Percentiles rank a stretch among this genome's conserved stretches.
Evolutionary conservation across 2,888 invertebrate genomes (phyloP).

Genomic region (Phragmatobia fuliginosa): DNA sequence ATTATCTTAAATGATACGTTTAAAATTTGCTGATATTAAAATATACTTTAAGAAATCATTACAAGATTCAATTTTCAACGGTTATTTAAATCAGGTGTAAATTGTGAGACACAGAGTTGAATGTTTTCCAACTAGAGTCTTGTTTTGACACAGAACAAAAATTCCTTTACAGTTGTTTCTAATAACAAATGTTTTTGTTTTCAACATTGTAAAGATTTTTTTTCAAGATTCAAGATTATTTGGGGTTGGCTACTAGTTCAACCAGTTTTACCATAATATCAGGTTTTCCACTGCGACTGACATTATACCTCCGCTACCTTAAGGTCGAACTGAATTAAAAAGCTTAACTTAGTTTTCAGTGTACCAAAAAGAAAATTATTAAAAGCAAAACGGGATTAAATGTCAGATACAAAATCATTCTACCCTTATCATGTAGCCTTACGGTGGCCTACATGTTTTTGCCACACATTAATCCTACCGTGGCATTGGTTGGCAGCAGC

Average conservation of each 20-base stretch:
- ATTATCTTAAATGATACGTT: constrained; percentile 34
- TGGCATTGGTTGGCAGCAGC: too few species aligned
- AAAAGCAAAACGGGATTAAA: background rate
- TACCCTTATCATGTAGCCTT: too few species aligned
- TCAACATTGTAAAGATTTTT: background rate
- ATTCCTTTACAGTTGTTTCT: background rate
- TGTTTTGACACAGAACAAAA: constrained; percentile 11
- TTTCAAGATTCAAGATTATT: too few species aligned
- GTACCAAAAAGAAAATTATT: background rate
- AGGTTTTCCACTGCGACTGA: too few species aligned
- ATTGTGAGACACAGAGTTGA: constrained; percentile 10
- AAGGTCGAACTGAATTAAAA: too few species aligned
- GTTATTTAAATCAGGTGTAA: constrained; percentile 25
- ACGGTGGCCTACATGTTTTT: too few species aligned
- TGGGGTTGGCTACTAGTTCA: too few species aligned
- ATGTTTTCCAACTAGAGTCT: constrained; percentile 28
- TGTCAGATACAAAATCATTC: too few species aligned
- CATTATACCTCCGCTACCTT: too few species aligned
- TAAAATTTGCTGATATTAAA: background rate
- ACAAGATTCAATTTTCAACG: constrained; percentile 22
- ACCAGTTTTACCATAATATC: too few species aligned
- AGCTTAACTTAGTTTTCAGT: too few species aligned
- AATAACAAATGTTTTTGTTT: background rate
- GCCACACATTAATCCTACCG: too few species aligned
- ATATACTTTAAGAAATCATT: background rate